Evolutionary conservation across 2,113 vertebrate species (phyloP).

Genomic region (Sphyrna mokarran): DNA sequence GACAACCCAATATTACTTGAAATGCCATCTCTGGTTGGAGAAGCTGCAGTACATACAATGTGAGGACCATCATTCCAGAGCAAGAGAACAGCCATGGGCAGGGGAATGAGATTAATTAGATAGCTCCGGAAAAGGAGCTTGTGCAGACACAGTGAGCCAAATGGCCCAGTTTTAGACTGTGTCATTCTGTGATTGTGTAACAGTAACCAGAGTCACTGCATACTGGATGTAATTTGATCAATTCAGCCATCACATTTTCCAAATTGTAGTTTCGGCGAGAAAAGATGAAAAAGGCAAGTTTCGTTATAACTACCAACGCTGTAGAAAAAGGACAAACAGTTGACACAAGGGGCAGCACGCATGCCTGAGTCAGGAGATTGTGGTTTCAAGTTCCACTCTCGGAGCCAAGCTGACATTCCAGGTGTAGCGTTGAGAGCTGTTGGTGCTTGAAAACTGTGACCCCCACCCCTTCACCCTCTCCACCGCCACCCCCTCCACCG

Average conservation of each 20-base stretch:
- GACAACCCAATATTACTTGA: not conserved
- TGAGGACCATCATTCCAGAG: not conserved
- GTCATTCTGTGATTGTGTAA: not conserved
- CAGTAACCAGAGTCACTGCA: not conserved
- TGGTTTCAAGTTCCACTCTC: not conserved
- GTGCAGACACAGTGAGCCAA: not conserved
- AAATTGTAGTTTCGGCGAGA: not conserved
- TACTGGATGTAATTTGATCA: not conserved
- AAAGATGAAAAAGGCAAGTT: not conserved
- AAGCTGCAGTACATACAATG: not conserved
- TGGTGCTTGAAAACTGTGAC: no score
- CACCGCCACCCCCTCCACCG: no score
- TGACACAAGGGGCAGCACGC: not conserved
- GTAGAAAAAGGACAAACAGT: no score
- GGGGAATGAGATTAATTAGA: not conserved
- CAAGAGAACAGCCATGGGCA: not conserved
- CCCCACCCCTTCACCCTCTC: no score
- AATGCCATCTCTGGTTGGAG: not conserved
- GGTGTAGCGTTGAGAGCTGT: not conserved
- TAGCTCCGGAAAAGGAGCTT: not conserved
- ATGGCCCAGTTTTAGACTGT: not conserved
- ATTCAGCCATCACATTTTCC: not conserved
- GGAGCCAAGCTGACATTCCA: not conserved
- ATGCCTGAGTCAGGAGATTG: not conserved
- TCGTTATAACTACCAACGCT: not conserved